Evolutionary conservation across 2,888 invertebrate species (phyloP), one percentile per base, ranked within the genome.

Genomic region (Dasysyrphus albostriatus): DNA sequence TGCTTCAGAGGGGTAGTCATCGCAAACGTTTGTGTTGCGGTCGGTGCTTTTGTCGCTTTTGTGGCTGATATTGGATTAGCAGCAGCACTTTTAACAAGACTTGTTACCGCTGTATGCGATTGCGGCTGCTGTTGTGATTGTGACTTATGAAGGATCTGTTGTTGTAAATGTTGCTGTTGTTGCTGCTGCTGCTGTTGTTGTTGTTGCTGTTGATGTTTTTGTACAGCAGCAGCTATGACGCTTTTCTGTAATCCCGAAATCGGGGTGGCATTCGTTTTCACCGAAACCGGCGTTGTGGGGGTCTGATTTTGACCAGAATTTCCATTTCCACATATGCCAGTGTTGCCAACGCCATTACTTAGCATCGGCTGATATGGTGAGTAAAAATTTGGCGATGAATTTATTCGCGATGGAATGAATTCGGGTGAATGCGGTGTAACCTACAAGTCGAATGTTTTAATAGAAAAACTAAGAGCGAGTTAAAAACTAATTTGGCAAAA

Each of bases 401-500:
- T 92, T 88, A 93, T 89, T 90, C 92, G 91, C 87, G 92, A 92
- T 90, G 94, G 93, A 91, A 94, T 93, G 92, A 94, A 94, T 92
- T 94, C 94, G 79, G 94, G 93, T 88, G 94, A 93, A 90, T 94
- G 94, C 79, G 93, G 92, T 67, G 93, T 92, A 90, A 94, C 93
- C 93, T 94, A 92, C 88, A 88, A 91, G 89, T 88, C 91, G 93
- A 91, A 91, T 92, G 92, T 92, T 89, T 84, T 89, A 83, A 88
- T 85, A 89, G 79, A 88, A 84, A 85, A 88, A 85, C 84, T 85
- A 84, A 85, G 63, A 85, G 54, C 84, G 84, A 84, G 73, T 83
- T 69, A 88, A 74, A 89, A 85, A 81, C 67, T 72, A 83, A 79
- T 81, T 72, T 73, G 78, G 67, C 67, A 88, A 69, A 72, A 63